phyloP scores from a whole-genome alignment of 2,113 vertebrate genomes.

The Sylvia atricapilla region DNA sequence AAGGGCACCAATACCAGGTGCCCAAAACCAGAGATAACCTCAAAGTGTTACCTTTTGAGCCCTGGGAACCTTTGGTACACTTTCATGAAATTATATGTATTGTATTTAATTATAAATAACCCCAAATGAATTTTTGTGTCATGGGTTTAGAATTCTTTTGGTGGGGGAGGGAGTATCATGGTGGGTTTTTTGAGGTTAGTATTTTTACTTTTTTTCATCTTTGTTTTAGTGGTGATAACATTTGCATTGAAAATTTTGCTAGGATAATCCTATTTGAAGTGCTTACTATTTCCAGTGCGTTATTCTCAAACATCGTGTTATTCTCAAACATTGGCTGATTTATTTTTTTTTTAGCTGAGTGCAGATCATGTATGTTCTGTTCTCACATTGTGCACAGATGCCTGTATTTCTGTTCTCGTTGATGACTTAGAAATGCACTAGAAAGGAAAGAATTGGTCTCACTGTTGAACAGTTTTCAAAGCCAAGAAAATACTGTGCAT shows the following conservation, averaged over 20 bases:
- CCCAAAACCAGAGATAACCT: not conserved
- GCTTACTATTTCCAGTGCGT: not conserved
- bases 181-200: not conserved
- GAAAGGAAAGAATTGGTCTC: conserved; percentile 25
- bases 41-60: not conserved
- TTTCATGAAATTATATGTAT: not conserved
- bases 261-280: not conserved
- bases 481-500: not conserved
- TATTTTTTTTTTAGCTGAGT: not conserved
- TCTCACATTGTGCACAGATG: not conserved
- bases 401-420: not conserved
- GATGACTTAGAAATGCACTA: not conserved
- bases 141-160: not conserved
- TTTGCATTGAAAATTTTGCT: not conserved
- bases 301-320: not conserved
- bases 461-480: conserved; percentile 9
- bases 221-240: not conserved
- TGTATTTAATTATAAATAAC: not conserved
- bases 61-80: not conserved
- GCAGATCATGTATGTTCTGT: not conserved
- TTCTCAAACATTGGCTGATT: not conserved
- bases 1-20: not conserved
- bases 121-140: not conserved
- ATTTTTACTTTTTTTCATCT: not conserved
- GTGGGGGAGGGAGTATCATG: rapidly evolving